Evolutionary conservation across 2,888 invertebrate species (phyloP).

Genomic region (Tenthredo amoena): DNA sequence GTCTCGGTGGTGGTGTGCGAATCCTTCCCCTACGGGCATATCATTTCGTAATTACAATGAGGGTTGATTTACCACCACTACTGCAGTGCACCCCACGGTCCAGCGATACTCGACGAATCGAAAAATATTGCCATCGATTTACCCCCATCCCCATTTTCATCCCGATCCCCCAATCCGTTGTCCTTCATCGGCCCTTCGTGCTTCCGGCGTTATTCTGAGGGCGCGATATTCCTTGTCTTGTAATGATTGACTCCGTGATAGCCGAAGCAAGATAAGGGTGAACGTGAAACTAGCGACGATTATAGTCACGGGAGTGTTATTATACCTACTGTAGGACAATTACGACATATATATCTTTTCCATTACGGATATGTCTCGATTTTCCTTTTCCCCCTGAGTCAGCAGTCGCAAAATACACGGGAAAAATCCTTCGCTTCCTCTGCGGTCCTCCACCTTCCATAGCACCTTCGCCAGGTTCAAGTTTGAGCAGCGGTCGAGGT

Average conservation of each 20-base stretch:
- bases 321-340: slow-evolving; percentile 24
- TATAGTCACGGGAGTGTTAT: slow-evolving; percentile 27
- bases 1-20: neutral
- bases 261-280: neutral
- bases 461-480: slow-evolving; percentile 53
- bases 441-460: neutral
- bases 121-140: slow-evolving; percentile 37
- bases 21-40: slow-evolving; percentile 62
- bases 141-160: neutral
- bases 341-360: slow-evolving; percentile 25
- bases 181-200: slow-evolving; percentile 17
- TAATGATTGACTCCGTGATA: slow-evolving; percentile 36
- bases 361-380: neutral
- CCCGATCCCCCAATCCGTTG: neutral
- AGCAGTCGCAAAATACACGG: neutral
- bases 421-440: neutral
- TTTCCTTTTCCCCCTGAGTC: neutral
- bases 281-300: slow-evolving; percentile 18
- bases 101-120: slow-evolving; percentile 30
- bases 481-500: slow-evolving; percentile 73
- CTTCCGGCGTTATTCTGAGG: slow-evolving; percentile 10
- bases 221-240: slow-evolving; percentile 34
- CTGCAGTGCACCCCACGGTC: slow-evolving; percentile 8
- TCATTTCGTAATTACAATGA: slow-evolving; percentile 74
- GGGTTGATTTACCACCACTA: slow-evolving; percentile 68